Evolutionary conservation across 2,888 invertebrate species (phyloP).

Genomic region (Plemyria rubiginata): DNA sequence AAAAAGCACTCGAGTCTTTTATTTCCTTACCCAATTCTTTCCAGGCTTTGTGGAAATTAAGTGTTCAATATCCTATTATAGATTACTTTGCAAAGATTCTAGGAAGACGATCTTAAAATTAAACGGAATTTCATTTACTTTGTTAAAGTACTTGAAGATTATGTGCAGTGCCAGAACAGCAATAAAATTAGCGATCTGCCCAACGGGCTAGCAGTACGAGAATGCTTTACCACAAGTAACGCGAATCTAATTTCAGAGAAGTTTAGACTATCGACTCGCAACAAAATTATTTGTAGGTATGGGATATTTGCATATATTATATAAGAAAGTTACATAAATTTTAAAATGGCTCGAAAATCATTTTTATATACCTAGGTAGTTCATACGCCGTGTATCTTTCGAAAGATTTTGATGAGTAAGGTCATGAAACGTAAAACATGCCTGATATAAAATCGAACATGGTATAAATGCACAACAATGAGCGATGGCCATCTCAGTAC

Average conservation of each 20-base stretch:
- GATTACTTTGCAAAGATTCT: conserved; percentile 60
- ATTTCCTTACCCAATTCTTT: conserved; percentile 67
- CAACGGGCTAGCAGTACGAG: too few species aligned
- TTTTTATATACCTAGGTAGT: too few species aligned
- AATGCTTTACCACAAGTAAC: background rate
- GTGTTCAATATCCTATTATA: conserved; percentile 70
- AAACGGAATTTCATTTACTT: conserved; percentile 41
- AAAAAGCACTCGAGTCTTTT: conserved; percentile 70
- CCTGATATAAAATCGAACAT: conserved; percentile 3
- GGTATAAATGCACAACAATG: conserved; percentile 27
- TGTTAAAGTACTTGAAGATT: conserved; percentile 12
- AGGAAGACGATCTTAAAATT: conserved; percentile 46
- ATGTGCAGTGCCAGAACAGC: background rate
- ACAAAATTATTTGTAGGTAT: too few species aligned
- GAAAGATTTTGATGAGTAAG: background rate
- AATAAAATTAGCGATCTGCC: background rate
- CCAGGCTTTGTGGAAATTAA: conserved; percentile 53
- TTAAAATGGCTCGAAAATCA: too few species aligned
- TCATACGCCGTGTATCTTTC: background rate
- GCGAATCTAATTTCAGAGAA: background rate
- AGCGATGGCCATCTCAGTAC: conserved; percentile 46
- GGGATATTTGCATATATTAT: background rate
- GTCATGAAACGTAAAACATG: conserved; percentile 1
- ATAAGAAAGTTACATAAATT: too few species aligned
- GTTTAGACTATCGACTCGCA: too few species aligned